Base-by-base conservation (phyloP, 2,113 vertebrate species). In the Poeciliopsis turrubarensis region DNA sequence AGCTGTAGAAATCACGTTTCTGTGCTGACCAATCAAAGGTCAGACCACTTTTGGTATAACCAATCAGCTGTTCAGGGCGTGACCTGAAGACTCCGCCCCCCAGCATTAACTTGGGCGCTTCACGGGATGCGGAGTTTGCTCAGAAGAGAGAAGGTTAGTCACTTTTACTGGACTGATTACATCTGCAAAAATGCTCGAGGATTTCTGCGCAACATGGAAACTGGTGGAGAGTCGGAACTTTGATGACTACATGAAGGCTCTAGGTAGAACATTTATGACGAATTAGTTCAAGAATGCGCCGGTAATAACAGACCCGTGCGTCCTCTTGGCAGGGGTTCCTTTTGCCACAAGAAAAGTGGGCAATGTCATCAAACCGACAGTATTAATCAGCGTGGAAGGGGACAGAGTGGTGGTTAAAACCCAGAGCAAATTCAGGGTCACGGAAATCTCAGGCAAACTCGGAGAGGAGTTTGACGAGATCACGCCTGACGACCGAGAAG, bases 391-490 rank as follows among this genome's bases (percentile, higher is more conserved):
- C 89, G 93, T 95, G 62, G 96, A 99, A 61, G 97, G 95, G 0
- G 96, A 96, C 81, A 97, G 96, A 89, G 94, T 98, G 80, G 93
- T 96, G 77, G 90, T 99, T 81, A 96, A 93, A 86, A 99, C 97
- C 13, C 95, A 93, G 68, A 97, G 97, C 91, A 98, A 97, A 70
- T 99, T 99, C 92, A 99, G 95, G 91, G 98, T 98, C 91, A 98
- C 95, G 4, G 97, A 99, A 94, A 93, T 98, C 81, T 94, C 92
- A 51, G 95, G 96, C 93, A 97, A 95, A 29, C 94, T 99, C 34
- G 98, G 98, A 84, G 97, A 99, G 75, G 98, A 99, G 92, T 99
- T 99, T 87, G 97, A 99, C 6, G 98, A 99, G 94, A 95, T 91
- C 70, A 99, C 97, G 0, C 94, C 94, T 13, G 98, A 99, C 67